Conservation (phyloP, 2,113 vertebrate genomes). For the Corythaeola cristata region DNA sequence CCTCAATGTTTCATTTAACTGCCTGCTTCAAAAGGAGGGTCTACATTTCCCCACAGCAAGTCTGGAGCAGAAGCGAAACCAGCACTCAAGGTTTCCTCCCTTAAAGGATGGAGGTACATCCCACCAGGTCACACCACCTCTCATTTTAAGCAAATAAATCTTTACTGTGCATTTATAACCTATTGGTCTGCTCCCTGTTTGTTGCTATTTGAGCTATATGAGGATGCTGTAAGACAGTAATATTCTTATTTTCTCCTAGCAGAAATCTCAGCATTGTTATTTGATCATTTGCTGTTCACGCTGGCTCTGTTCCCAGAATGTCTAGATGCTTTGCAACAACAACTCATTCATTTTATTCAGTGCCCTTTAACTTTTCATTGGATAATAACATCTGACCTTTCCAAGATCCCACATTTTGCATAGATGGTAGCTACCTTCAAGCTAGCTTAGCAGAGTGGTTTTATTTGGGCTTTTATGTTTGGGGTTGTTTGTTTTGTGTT, state of each 20-base stretch:
- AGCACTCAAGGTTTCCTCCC: neutral
- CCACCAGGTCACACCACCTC: neutral
- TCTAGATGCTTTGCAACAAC: constrained; percentile 4
- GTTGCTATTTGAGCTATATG: neutral
- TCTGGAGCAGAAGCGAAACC: neutral
- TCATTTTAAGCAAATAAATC: neutral
- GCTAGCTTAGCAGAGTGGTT: neutral
- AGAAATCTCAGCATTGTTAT: neutral
- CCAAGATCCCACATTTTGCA: neutral
- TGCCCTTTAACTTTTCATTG: constrained; percentile 2
- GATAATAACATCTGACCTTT: constrained; percentile 25
- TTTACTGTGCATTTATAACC: neutral
- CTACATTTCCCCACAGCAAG: neutral
- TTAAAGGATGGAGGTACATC: neutral
- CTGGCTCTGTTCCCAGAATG: constrained; percentile 2
- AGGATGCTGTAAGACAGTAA: neutral
- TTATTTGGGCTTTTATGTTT: neutral
- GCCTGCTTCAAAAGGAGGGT: neutral
- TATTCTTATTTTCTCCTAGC: neutral
- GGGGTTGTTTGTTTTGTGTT: too few species aligned
- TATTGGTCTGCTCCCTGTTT: neutral
- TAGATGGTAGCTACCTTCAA: neutral
- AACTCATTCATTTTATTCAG: constrained; percentile 1
- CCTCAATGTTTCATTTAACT: neutral
- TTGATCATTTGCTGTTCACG: neutral